Percentiles rank a stretch among this genome's conserved stretches.
These are phyloP conservation scores for Pangasius krempfi DNA, from an alignment of 2,797 vertebrate species.

Conservation along the genomic window DNA sequence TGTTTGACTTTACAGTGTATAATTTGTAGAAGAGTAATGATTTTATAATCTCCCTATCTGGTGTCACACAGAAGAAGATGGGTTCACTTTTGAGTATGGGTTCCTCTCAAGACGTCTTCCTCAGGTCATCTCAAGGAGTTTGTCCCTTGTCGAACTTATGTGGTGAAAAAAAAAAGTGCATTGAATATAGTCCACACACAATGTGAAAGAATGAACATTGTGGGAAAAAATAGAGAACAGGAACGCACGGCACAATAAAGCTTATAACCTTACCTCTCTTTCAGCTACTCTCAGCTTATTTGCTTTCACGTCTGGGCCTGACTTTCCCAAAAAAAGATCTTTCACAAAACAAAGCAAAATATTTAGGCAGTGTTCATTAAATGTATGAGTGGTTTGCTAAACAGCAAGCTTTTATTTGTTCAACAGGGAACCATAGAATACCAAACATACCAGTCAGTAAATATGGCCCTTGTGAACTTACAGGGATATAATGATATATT, in stretches of 20 bases:
- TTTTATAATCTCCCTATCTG: neutral
- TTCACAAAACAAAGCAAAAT: neutral
- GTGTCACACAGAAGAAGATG: neutral
- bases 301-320: neutral
- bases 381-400: neutral
- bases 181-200: too few relatives aligned
- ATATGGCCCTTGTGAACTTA: neutral
- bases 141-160: neutral
- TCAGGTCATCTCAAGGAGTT: neutral
- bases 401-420: neutral
- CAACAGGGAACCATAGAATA: neutral
- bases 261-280: neutral
- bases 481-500: neutral
- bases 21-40: neutral
- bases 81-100: neutral
- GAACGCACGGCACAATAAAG: neutral
- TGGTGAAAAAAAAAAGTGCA: too few relatives aligned
- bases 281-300: neutral
- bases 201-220: neutral
- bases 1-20: neutral
- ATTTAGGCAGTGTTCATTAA: neutral
- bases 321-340: neutral
- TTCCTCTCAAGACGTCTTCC: neutral
- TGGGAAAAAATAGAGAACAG: neutral
- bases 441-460: neutral